These are phyloP conservation scores for Caradrina kadenii DNA, from an alignment of 2,888 invertebrate genomes.

Conservation along the genomic window DNA sequence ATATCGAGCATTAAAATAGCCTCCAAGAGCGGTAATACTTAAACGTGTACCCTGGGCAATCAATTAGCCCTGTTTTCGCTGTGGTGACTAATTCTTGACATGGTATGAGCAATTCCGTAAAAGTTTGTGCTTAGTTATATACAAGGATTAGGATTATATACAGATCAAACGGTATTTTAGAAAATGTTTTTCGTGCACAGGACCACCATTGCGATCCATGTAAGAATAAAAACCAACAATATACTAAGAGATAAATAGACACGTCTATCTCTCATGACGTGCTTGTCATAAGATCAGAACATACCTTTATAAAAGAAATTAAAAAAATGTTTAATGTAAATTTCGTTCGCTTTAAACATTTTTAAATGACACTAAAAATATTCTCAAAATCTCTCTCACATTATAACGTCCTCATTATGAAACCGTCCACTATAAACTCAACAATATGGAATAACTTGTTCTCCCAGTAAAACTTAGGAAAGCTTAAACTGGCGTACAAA, in stretches of 20 bases:
- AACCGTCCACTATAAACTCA: constrained; percentile 58
- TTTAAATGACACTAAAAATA: constrained; percentile 36
- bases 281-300: not conserved
- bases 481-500: constrained; percentile 39
- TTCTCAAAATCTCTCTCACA: constrained; percentile 27
- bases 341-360: constrained; percentile 35
- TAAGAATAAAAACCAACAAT: not conserved
- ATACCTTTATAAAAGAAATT: not conserved
- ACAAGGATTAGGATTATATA: no score
- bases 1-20: constrained; percentile 34
- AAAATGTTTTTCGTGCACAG: not conserved
- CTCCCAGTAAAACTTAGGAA: constrained; percentile 39
- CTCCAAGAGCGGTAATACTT: not conserved
- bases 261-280: not conserved
- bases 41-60: not conserved
- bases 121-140: not conserved
- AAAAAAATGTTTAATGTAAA: constrained; percentile 30
- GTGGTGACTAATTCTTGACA: no score
- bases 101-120: no score
- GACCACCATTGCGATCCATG: not conserved
- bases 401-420: constrained; percentile 52
- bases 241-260: not conserved
- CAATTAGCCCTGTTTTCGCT: not conserved
- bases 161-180: no score
- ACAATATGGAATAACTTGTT: constrained; percentile 58